Conservation (phyloP, 2,113 vertebrate species). For the Xiphophorus maculatus region DNA sequence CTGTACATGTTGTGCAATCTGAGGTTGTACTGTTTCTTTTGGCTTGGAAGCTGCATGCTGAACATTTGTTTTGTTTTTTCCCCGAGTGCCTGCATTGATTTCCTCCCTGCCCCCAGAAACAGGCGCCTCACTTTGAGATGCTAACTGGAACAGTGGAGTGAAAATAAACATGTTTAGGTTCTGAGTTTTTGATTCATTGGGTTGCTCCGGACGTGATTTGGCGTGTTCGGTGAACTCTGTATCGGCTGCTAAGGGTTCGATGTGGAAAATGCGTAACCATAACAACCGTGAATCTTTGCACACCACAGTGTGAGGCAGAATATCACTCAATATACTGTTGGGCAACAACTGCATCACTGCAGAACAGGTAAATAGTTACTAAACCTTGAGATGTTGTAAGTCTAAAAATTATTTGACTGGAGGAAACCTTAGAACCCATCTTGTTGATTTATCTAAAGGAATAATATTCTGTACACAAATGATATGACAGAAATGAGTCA, state of each 20-base stretch:
- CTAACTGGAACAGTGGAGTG: not conserved
- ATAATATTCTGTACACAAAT: too few species aligned
- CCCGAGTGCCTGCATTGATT: not conserved
- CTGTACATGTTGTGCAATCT: not conserved
- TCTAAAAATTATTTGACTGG: not conserved
- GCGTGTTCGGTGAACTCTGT: not conserved
- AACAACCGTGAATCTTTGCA: not conserved
- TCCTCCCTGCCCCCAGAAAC: too few species aligned
- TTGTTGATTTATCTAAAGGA: too few species aligned
- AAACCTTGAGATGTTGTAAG: not conserved
- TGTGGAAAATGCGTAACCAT: not conserved
- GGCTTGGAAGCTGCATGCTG: not conserved
- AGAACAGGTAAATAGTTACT: not conserved
- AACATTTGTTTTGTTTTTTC: not conserved
- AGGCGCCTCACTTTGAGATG: not conserved
- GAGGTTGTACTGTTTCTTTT: not conserved
- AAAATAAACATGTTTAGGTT: not conserved
- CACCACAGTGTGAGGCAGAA: constrained; percentile 9
- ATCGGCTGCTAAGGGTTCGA: not conserved
- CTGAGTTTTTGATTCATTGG: too few species aligned
- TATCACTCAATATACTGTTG: not conserved
- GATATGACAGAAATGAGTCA: too few species aligned
- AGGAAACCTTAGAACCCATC: not conserved
- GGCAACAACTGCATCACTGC: not conserved
- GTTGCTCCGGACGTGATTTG: not conserved